phyloP scores from a whole-genome alignment of 2,888 invertebrate genomes.

The Morpho deidamia region DNA sequence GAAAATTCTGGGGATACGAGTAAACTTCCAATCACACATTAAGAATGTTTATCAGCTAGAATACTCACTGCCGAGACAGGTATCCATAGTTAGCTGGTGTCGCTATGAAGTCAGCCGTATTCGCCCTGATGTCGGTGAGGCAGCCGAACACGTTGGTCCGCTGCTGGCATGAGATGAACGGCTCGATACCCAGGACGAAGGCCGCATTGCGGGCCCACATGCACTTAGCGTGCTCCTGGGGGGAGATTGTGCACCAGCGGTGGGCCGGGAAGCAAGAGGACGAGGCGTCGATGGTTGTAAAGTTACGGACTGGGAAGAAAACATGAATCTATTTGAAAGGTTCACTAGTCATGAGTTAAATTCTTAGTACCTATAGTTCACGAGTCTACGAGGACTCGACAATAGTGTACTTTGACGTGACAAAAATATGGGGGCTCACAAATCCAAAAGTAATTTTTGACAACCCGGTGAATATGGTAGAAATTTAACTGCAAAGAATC shows the following conservation, averaged over 20 bases:
- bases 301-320: slow-evolving; percentile 44
- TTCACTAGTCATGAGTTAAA: no score
- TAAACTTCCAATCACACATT: no score
- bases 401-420: no score
- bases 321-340: background rate
- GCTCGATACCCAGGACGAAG: slow-evolving; percentile 77
- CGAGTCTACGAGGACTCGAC: no score
- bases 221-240: slow-evolving; percentile 78
- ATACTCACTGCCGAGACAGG: slow-evolving; percentile 79
- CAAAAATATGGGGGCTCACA: no score
- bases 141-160: slow-evolving; percentile 70
- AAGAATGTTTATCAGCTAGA: background rate
- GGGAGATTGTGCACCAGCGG: slow-evolving; percentile 80
- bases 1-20: no score
- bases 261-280: slow-evolving; percentile 51
- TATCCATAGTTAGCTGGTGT: slow-evolving; percentile 81
- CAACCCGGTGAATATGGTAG: no score
- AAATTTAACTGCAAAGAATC: background rate
- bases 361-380: no score
- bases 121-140: slow-evolving; percentile 66
- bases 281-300: slow-evolving; percentile 39
- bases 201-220: slow-evolving; percentile 77
- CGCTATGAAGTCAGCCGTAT: slow-evolving; percentile 77
- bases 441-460: no score
- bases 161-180: slow-evolving; percentile 73